Evolutionary conservation across 2,888 invertebrate genomes (phyloP).

Genomic region (Agrotis segetum): DNA sequence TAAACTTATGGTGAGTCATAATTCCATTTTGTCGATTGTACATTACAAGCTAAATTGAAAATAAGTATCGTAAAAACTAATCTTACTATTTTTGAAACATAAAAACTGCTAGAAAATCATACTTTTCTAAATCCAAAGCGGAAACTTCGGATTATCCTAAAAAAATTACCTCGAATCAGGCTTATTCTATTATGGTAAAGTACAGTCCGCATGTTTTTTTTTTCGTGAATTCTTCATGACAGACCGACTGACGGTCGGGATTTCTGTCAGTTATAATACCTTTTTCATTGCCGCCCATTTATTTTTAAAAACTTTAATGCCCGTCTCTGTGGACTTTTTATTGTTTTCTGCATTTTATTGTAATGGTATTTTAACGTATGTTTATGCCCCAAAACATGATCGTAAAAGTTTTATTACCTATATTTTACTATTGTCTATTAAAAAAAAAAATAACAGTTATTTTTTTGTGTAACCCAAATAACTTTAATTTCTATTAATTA

Average conservation of each 20-base stretch:
- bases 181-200: constrained; percentile 47
- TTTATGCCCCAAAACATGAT: constrained; percentile 8
- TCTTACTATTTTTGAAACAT: neutral
- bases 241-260: constrained; percentile 48
- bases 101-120: constrained; percentile 1
- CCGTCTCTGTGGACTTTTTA: constrained; percentile 3
- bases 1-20: too few species aligned
- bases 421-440: neutral
- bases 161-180: constrained; percentile 26
- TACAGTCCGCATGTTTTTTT: constrained; percentile 45
- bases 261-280: constrained; percentile 61
- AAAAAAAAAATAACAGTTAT: neutral
- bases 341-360: constrained; percentile 35
- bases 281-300: constrained; percentile 60
- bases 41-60: neutral
- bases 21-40: too few species aligned
- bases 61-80: neutral
- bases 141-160: constrained; percentile 23
- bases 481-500: neutral
- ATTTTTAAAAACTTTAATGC: constrained; percentile 55
- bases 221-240: constrained; percentile 61
- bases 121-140: constrained; percentile 8
- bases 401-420: constrained; percentile 19
- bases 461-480: neutral
- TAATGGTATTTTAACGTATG: constrained; percentile 35